Evolutionary conservation across 2,888 invertebrate genomes (phyloP), one percentile per base, ranked within the genome.

Genomic region (Choreutis nemorana): DNA sequence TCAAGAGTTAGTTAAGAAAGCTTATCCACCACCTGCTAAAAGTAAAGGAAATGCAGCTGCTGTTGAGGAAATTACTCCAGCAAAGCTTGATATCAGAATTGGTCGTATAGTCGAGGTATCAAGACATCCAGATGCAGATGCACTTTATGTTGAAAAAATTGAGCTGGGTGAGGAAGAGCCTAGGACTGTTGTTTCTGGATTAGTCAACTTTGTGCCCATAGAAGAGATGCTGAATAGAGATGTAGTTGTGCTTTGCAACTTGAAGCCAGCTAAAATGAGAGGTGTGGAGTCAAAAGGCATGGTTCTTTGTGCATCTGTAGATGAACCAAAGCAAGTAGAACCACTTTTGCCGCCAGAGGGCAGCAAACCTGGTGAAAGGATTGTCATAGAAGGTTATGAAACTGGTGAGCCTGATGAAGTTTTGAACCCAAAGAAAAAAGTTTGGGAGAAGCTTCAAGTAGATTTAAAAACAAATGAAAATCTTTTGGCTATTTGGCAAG

Each of bases 191-290:
- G 88, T 90, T 40, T 96, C 96, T 46, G 97, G 98, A 1, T 81
- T 99, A 39, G 98, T 97, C 0, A 92, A 94, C 55, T 94, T 86
- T 73, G 89, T 97, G 10, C 88, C 94, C 7, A 80, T 94, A 29
- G 94, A 96, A 52, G 87, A 96, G 68, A 91, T 98, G 89, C 83
- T 89, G 51, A 84, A 94, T 50, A 84, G 94, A 34, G 79, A 91
- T 66, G 97, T 97, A 3, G 90, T 98, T 3, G 92, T 98, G 2
- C 73, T 99, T 28, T 96, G 96, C 47, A 99, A 99, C 67, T 82
- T 99, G 28, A 99, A 99, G 73, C 89, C 98, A 20, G 95, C 94
- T 8, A 98, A 97, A 81, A 92, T 98, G 88, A 83, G 97, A 40
- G 96, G 97, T 28, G 79, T 97, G 14, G 87, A 90, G 44, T 96